Evolutionary conservation across 2,113 vertebrate genomes (phyloP), one percentile per base, ranked within the genome.

Genomic region (Ophiodon elongatus): DNA sequence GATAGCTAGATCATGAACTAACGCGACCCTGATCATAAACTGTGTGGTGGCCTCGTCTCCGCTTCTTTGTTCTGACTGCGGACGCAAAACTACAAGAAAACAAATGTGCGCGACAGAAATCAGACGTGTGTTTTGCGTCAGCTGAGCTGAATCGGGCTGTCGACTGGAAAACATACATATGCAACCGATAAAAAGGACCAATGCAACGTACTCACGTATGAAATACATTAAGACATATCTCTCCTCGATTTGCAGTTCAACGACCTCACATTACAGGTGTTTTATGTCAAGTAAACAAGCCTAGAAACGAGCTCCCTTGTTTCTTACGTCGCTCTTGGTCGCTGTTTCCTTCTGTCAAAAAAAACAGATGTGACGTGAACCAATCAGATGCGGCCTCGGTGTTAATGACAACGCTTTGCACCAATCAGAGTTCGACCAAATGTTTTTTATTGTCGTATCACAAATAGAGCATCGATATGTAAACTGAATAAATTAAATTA

Each of bases 181-280:
- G 5, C 10, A 3, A 14, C 10, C 23, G 29, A 43, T 1, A 67
- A 45, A 14, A 79, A 71, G 45, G 31, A 62, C 8, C 27, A 1
- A 37, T 54, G 15, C 11, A 0, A 65, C 1, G 52, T 81, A 93
- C 94, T 94, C 83, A 95, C 94, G 91, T 82, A 92, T 94, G 73
- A 89, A 93, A 92, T 89, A 89, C 89, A 94, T 95, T 88, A 94
- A 93, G 83, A 8, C 93, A 93, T 93, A 47, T 91, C 88, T 64
- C 73, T 85, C 64, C 39, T 56, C 37, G 1, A 4, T 0, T 5
- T 10, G 8, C 13, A 37, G 19, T 8, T 45, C 1, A 19, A 45
- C 50, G 10, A 6, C 37, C 45, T 90, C 17, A 68, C 73, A 65
- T 66, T 25, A 33, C 56, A 81, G 64, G 2, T 29, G 27, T 65